phyloP scores from a whole-genome alignment of 30 jellyfish, hydroid and myxozoan species.

The Cassiopea xamachana region DNA sequence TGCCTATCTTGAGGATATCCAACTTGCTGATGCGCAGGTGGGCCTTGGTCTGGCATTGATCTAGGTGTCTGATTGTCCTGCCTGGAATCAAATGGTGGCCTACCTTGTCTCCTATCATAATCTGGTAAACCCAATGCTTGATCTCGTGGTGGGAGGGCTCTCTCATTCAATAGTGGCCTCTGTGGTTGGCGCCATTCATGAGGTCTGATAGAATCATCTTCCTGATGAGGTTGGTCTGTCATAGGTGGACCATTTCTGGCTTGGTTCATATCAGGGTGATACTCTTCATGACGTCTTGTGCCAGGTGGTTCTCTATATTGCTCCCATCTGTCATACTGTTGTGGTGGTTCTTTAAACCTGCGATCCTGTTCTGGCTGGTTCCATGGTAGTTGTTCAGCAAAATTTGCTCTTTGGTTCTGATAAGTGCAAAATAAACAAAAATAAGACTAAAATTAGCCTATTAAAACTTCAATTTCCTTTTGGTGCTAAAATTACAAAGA shows the following conservation, averaged over 20 bases:
- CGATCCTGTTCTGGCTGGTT: conserved; percentile 4
- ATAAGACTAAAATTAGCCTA: no score
- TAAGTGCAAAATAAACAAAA: not conserved
- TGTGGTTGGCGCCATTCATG: conserved; percentile 18
- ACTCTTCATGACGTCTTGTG: conserved; percentile 14
- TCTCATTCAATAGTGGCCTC: conserved; percentile 11
- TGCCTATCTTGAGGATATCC: conserved; percentile 21
- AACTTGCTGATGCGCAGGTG: conserved; percentile 26
- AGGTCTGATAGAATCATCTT: conserved; percentile 9
- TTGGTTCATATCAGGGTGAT: conserved; percentile 24
- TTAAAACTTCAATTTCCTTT: no score
- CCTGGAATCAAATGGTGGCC: conserved; percentile 20
- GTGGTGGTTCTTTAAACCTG: conserved; percentile 26
- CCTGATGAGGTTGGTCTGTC: conserved; percentile 1
- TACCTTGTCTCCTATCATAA: not conserved
- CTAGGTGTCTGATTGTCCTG: conserved; percentile 7
- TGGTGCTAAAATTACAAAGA: no score
- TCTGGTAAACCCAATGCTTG: conserved; percentile 11
- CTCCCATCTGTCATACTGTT: conserved; percentile 1
- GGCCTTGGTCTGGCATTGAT: conserved; percentile 27
- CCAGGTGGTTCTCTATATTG: not conserved
- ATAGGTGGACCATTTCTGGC: not conserved
- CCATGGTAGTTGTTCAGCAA: conserved; percentile 6
- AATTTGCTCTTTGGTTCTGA: conserved; percentile 7
- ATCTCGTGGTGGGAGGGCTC: not conserved